These are phyloP conservation scores for Pseudochaenichthys georgianus DNA, from an alignment of 2,797 vertebrate species.

Conservation along the genomic window DNA sequence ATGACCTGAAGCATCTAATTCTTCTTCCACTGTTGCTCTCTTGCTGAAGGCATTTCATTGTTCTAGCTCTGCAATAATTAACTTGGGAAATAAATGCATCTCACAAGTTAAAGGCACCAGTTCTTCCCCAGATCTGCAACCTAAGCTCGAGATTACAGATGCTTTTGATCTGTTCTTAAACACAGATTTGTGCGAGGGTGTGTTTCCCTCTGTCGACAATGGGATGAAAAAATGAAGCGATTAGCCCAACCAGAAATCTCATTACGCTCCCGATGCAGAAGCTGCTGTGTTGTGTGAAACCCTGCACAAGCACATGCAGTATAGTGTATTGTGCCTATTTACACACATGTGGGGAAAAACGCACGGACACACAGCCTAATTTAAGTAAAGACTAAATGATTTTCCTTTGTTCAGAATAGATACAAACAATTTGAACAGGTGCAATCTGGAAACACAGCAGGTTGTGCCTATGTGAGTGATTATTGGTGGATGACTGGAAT, in stretches of 20 bases:
- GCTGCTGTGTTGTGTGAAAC: constrained; percentile 42
- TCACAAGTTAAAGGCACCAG: constrained; percentile 34
- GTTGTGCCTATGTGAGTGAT: constrained; percentile 64
- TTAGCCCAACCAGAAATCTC: constrained; percentile 72
- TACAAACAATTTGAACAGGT: constrained; percentile 43
- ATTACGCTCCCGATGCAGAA: constrained; percentile 58
- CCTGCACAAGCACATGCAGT: constrained; percentile 21
- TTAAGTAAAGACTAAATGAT: constrained; percentile 40
- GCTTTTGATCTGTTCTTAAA: constrained; percentile 74
- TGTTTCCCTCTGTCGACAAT: constrained; percentile 60
- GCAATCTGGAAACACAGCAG: constrained; percentile 39
- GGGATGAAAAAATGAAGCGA: constrained; percentile 54
- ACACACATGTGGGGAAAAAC: constrained; percentile 15
- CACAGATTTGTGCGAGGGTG: constrained; percentile 64
- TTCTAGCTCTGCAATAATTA: constrained; percentile 66
- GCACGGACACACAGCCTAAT: constrained; percentile 3
- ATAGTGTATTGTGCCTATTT: constrained; percentile 28
- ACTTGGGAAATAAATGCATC: constrained; percentile 63
- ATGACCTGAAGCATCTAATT: constrained; percentile 52
- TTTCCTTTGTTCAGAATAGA: constrained; percentile 41
- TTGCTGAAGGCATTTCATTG: constrained; percentile 57
- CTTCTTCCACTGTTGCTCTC: constrained; percentile 10
- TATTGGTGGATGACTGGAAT: constrained; percentile 58
- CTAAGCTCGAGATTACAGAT: constrained; percentile 71
- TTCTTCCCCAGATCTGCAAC: constrained; percentile 55